phyloP scores from a whole-genome alignment of 2,113 vertebrate genomes.

The Tachysurus vachellii region DNA sequence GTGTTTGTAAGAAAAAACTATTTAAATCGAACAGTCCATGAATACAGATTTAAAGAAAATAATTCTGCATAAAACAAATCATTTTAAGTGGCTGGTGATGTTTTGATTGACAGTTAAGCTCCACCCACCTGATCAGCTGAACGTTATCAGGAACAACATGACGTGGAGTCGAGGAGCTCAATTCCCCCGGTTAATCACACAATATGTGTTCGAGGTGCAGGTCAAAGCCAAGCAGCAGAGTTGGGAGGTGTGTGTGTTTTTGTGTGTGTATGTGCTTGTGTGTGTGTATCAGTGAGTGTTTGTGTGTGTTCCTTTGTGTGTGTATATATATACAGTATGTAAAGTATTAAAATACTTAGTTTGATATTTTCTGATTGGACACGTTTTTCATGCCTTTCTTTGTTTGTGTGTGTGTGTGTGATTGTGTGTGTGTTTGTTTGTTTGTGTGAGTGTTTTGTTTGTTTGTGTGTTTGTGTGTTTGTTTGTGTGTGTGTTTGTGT shows the following conservation, averaged over 20 bases:
- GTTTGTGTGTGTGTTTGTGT: not conserved
- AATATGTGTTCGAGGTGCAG: conserved; percentile 59
- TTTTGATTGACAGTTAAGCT: conserved; percentile 66
- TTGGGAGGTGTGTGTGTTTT: conserved; percentile 60
- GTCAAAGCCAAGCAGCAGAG: conserved; percentile 44
- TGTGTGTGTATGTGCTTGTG: conserved; percentile 16
- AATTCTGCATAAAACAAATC: too few species aligned
- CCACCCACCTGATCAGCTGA: conserved; percentile 58
- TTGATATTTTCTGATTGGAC: not conserved
- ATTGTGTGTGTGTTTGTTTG: not conserved
- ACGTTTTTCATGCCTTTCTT: too few species aligned
- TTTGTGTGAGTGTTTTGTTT: not conserved
- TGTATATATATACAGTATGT: not conserved
- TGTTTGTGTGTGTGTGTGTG: too few species aligned
- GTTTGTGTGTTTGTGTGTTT: conserved; percentile 32
- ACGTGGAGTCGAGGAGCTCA: conserved; percentile 57
- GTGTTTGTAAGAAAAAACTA: too few species aligned
- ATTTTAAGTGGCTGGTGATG: not conserved
- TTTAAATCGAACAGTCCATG: not conserved
- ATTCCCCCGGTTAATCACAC: rapidly evolving
- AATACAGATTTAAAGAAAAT: not conserved
- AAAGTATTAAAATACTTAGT: not conserved
- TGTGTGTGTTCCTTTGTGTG: too few species aligned
- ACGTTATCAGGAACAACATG: conserved; percentile 41
- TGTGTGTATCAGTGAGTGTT: not conserved